Percentiles rank a stretch among this genome's conserved stretches.
Conservation (phyloP, 2,797 vertebrate genomes). For the Typhlichthys subterraneus region DNA sequence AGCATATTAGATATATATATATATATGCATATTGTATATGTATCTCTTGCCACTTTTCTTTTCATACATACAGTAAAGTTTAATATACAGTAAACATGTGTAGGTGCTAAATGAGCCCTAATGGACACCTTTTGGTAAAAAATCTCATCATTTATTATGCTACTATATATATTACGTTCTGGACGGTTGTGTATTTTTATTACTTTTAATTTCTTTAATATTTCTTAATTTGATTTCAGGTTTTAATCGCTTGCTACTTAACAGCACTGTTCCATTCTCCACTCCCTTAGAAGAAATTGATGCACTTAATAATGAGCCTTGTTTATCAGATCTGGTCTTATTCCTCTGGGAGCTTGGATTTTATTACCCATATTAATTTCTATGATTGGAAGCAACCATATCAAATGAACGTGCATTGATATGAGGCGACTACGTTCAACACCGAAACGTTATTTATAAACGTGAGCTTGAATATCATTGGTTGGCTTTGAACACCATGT, state of each 20-base stretch:
- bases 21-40: too few relatives aligned
- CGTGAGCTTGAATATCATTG: slow-evolving; percentile 30
- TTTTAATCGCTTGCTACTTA: slow-evolving; percentile 43
- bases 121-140: slow-evolving; percentile 7
- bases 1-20: too few relatives aligned
- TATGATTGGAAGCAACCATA: slow-evolving; percentile 54
- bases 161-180: background rate
- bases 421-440: slow-evolving; percentile 42
- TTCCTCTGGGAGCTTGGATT: slow-evolving; percentile 45
- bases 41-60: too few relatives aligned
- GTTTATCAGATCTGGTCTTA: slow-evolving; percentile 49
- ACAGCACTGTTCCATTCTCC: slow-evolving; percentile 28
- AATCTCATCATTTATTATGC: slow-evolving; percentile 9
- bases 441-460: slow-evolving; percentile 13
- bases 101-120: slow-evolving; percentile 12
- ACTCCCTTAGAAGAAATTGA: slow-evolving; percentile 13
- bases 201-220: slow-evolving; percentile 11
- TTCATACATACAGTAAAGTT: too few relatives aligned
- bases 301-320: slow-evolving; percentile 15
- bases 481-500: slow-evolving; percentile 1
- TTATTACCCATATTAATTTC: slow-evolving; percentile 56
- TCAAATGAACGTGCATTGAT: slow-evolving; percentile 60
- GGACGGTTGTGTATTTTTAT: too few relatives aligned
- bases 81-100: too few relatives aligned
- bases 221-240: slow-evolving; percentile 11